Evolutionary conservation across 1,140 invertebrate species (phyloP).

Genomic region (Theocolax elegans): DNA sequence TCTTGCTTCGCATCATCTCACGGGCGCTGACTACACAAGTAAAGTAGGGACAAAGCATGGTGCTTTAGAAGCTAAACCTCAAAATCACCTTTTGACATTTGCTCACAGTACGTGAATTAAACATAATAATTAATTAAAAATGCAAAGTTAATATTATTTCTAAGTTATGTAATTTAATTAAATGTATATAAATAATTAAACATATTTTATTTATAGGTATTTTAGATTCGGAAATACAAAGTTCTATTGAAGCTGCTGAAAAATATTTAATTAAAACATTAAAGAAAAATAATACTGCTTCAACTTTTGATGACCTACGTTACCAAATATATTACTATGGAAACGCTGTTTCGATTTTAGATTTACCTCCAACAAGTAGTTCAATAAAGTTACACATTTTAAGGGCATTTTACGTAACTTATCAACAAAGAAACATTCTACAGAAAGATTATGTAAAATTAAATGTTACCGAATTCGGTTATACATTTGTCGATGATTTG

Average conservation of each 20-base stretch:
- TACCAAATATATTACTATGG: not conserved
- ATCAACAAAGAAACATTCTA: not conserved
- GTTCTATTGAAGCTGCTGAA: not conserved
- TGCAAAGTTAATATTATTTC: not conserved
- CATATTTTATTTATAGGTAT: slow-evolving; percentile 11
- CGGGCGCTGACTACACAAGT: too few relatives aligned
- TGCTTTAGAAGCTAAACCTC: not conserved
- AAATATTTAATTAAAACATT: not conserved
- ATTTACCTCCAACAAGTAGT: not conserved
- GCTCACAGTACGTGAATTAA: not conserved
- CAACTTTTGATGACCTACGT: not conserved
- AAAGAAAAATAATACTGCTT: not conserved
- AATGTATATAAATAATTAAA: too few relatives aligned
- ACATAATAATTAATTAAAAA: not conserved
- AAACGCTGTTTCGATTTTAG: not conserved
- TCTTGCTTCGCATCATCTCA: too few relatives aligned
- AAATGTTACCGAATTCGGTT: not conserved
- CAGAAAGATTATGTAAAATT: not conserved
- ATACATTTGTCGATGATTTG: not conserved
- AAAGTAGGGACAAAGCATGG: too few relatives aligned
- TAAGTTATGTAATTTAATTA: too few relatives aligned
- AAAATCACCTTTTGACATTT: slow-evolving; percentile 2
- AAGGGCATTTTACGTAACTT: not conserved
- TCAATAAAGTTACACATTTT: slow-evolving; percentile 13
- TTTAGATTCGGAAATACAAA: not conserved